Conservation (phyloP, 2,113 vertebrate genomes). For the Aspidoscelis tigris region DNA sequence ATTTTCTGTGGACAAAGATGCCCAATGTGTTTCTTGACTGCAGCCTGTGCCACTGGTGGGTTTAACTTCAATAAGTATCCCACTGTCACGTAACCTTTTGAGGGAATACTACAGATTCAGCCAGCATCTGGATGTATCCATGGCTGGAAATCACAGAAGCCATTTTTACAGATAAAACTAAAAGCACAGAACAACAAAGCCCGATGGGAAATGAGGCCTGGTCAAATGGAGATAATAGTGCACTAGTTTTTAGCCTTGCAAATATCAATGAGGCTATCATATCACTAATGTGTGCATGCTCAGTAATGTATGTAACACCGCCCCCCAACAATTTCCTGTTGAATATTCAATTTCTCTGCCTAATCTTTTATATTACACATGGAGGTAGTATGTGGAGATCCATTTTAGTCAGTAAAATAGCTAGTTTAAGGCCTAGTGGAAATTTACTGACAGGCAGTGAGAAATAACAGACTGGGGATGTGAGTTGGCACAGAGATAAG, state of each 20-base stretch:
- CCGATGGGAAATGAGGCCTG: neutral
- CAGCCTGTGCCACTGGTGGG: no score
- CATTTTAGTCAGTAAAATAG: no score
- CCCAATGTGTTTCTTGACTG: no score
- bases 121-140: neutral
- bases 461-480: no score
- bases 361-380: neutral
- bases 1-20: no score
- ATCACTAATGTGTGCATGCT: neutral
- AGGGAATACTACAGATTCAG: neutral
- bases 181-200: neutral
- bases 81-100: neutral
- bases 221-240: neutral
- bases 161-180: neutral
- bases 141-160: neutral
- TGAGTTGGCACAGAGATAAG: no score
- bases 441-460: no score
- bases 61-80: neutral
- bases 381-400: slow-evolving; percentile 21
- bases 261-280: neutral
- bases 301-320: neutral
- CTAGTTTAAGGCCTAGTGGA: no score
- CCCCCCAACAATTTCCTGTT: neutral
- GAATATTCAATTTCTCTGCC: neutral
- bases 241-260: neutral